phyloP scores from a whole-genome alignment of 1,140 invertebrate species.

The Contarinia nasturtii region DNA sequence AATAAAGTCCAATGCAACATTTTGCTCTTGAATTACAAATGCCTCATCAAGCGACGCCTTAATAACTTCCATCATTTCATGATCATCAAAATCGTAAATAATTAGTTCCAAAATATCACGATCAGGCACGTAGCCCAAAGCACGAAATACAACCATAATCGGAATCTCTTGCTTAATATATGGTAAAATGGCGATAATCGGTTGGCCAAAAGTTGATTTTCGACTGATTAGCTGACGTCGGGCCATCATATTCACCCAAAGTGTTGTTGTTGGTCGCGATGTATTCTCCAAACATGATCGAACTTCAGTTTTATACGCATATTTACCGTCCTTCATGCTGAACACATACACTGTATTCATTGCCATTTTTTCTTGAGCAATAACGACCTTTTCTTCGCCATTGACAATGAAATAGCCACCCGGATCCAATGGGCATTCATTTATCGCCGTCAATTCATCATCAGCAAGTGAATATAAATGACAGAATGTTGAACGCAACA shows the following conservation, averaged over 20 bases:
- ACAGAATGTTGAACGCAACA: constrained; percentile 95
- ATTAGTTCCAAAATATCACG: constrained; percentile 97
- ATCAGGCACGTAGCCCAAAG: constrained; percentile 94
- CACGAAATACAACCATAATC: constrained; percentile 96
- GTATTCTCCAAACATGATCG: constrained; percentile 89
- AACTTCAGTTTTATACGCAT: constrained; percentile 94
- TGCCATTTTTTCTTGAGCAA: constrained; percentile 99
- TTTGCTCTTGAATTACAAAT: constrained; percentile 98
- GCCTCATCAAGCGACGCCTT: constrained; percentile 98
- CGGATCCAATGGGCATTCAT: constrained; percentile 96
- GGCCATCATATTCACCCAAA: constrained; percentile 99
- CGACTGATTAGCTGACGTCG: constrained; percentile 85
- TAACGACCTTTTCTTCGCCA: constrained; percentile 88
- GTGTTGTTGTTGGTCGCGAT: constrained; percentile 80
- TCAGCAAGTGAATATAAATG: constrained; percentile 82
- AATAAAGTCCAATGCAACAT: constrained; percentile 96
- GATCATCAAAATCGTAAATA: constrained; percentile 98
- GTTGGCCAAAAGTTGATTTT: constrained; percentile 93
- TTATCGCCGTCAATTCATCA: constrained; percentile 95
- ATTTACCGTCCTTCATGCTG: constrained; percentile 95
- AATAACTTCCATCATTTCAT: constrained; percentile 99
- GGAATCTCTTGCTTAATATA: constrained; percentile 99
- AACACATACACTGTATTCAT: constrained; percentile 99
- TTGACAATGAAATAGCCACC: constrained; percentile 95
- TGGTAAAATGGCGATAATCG: constrained; percentile 92